These are phyloP conservation scores for Maniola jurtina DNA, from an alignment of 1,140 invertebrate species.

Conservation along the genomic window DNA sequence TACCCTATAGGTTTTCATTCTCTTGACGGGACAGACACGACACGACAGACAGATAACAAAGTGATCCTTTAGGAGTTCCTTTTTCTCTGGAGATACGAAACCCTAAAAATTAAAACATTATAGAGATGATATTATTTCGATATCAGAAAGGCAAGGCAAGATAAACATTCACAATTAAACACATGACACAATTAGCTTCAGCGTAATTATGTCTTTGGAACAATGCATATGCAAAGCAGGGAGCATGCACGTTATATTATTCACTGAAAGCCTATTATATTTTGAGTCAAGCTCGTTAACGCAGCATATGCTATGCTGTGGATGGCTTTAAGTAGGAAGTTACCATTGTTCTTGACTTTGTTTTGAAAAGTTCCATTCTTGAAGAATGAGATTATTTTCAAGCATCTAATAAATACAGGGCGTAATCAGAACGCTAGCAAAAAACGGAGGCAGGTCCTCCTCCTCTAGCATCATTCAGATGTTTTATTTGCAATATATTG, in stretches of 20 bases:
- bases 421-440: no score
- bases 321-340: conserved; percentile 17
- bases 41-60: no score
- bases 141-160: not conserved
- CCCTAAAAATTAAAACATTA: no score
- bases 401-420: no score
- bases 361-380: not conserved
- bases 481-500: no score
- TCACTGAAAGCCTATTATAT: conserved; percentile 37
- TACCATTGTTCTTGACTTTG: conserved; percentile 7
- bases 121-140: not conserved
- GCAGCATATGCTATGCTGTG: conserved; percentile 33
- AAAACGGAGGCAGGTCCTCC: no score
- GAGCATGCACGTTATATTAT: conserved; percentile 27
- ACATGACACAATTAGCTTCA: conserved; percentile 1
- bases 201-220: conserved; percentile 4
- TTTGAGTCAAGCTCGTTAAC: conserved; percentile 33
- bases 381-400: no score
- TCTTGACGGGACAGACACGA: no score
- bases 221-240: conserved; percentile 23
- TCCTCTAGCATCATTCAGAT: no score
- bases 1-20: no score
- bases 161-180: conserved; percentile 2
- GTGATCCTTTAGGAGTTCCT: no score
- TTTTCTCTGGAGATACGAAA: no score